phyloP scores from a whole-genome alignment of 2,888 invertebrate genomes.

The Tinea trinotella region DNA sequence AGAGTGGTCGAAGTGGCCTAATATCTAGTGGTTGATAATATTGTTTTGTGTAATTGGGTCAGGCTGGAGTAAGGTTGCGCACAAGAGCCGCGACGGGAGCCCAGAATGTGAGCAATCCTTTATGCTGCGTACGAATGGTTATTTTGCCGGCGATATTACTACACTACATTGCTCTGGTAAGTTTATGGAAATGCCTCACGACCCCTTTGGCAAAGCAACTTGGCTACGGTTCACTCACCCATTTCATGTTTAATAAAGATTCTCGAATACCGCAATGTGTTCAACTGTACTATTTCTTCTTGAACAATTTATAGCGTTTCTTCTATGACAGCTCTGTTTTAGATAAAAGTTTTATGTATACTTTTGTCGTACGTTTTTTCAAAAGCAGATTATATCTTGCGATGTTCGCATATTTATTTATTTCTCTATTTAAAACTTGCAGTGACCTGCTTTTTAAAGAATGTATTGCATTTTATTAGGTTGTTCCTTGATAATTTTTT shows the following conservation, averaged over 20 bases:
- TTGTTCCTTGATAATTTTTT: no score
- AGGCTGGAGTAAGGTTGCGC: background rate
- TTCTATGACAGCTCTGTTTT: background rate
- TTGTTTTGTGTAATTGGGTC: background rate
- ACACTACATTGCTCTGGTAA: constrained; percentile 52
- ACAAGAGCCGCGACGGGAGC: background rate
- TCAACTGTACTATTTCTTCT: background rate
- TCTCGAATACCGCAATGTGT: constrained; percentile 20
- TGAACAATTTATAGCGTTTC: background rate
- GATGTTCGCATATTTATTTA: no score
- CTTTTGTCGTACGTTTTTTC: no score
- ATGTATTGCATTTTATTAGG: no score
- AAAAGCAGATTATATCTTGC: no score
- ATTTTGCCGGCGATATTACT: constrained; percentile 47
- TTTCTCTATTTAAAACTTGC: no score
- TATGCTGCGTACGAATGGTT: constrained; percentile 52
- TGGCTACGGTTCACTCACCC: constrained; percentile 36
- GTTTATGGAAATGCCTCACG: constrained; percentile 61
- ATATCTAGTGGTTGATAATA: no score
- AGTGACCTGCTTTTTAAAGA: no score
- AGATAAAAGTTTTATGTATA: no score
- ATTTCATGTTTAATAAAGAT: constrained; percentile 18
- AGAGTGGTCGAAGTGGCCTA: no score
- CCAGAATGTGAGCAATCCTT: constrained; percentile 23
- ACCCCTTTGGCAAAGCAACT: constrained; percentile 60